phyloP scores from a whole-genome alignment of 2,888 invertebrate species.

The Eupithecia dodoneata region DNA sequence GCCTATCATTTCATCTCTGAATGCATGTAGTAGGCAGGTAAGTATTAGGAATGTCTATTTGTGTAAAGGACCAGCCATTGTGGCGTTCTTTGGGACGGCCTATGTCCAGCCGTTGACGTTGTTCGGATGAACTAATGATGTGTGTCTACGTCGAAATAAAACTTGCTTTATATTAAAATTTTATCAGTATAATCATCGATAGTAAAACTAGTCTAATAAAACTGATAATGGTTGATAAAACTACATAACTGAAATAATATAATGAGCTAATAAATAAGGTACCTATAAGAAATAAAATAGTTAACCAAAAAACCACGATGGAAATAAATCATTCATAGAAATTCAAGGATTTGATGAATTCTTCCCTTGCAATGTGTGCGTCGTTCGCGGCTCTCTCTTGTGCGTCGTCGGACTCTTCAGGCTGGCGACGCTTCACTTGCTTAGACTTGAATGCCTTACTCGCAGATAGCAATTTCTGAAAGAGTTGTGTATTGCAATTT shows the following conservation, averaged over 20 bases:
- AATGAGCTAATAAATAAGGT: not conserved
- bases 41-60: not conserved
- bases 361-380: constrained; percentile 42
- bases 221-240: not conserved
- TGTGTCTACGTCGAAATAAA: not conserved
- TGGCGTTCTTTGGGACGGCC: no score
- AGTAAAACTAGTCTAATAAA: not conserved
- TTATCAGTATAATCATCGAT: not conserved
- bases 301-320: not conserved
- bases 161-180: not conserved
- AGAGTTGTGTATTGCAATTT: not conserved
- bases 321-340: constrained; percentile 23
- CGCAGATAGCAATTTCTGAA: not conserved
- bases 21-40: not conserved
- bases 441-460: not conserved
- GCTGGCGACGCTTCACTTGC: constrained; percentile 4
- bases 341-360: constrained; percentile 47
- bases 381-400: constrained; percentile 43
- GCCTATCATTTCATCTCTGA: not conserved
- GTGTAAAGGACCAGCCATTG: no score
- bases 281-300: not conserved
- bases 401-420: constrained; percentile 49
- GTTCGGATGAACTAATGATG: not conserved
- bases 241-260: not conserved
- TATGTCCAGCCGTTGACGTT: not conserved